Base-by-base conservation (phyloP, 2,113 vertebrate species). In the Chloroceryle aenea region DNA sequence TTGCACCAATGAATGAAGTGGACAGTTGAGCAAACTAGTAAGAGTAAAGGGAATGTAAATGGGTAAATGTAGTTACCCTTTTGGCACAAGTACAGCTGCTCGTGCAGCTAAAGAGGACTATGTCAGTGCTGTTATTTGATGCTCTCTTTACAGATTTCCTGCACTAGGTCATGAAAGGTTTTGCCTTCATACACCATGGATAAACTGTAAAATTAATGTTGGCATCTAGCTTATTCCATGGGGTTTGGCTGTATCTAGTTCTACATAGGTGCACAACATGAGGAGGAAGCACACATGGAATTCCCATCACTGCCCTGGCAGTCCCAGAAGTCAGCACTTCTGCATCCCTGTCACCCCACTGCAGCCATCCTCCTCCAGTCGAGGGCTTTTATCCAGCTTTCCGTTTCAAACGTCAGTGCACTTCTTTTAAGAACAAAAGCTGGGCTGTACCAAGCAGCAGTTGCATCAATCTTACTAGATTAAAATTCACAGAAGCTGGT, bases 261-360 rank as follows among this genome's bases (percentile, higher is more conserved):
- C 63, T 29, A 40, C 3, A 5, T 2, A 40, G 32, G 12, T 18
- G 36, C 32, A 40, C 21, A 82, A 61, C 6, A 61, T 36, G 23
- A 92, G 25, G 12, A 63, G 11, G 61, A 74, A 55, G 14, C 29
- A 42, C 2, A 4, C 0, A 0, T 27, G 14, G n/a, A 78, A 82
- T 4, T 22, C 9, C 23, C n/a, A 71, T 66, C 30, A 4, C 1
- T 32, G 45, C 47, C 40, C 23, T 23, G 71, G 45, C 34, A 82
- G 67, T 25, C 64, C 40, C 52, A 12, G 6, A 55, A 56, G 18
- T 11, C 58, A 83, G 38, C 19, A 42, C 20, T 34, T 7, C 40
- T 9, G 12, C 0, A 0, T 22, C 12, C 26, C 64, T 0, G 0
- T 8, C 58, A 36, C 9, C 7, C 3, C 32, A 36, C 17, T 2